phyloP scores from a whole-genome alignment of 1,140 invertebrate species.

The Rhyzopertha dominica region DNA sequence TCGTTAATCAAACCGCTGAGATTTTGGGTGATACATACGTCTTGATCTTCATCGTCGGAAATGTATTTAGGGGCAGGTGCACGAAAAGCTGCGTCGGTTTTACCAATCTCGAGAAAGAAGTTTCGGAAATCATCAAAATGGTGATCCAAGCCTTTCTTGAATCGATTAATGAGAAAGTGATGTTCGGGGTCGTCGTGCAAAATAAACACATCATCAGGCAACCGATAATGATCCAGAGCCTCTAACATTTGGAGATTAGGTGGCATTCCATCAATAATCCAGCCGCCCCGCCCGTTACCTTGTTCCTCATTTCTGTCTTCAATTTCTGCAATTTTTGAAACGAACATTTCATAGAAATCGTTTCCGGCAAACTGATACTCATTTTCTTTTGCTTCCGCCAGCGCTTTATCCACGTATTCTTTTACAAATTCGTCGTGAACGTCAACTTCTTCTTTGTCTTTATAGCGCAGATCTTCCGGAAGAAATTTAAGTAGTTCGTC shows the following conservation, averaged over 20 bases:
- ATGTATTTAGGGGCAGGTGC: constrained; percentile 26
- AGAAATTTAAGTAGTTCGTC: constrained; percentile 18
- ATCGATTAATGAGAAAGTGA: constrained; percentile 40
- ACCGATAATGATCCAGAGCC: constrained; percentile 43
- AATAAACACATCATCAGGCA: constrained; percentile 51
- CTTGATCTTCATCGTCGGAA: too few species aligned
- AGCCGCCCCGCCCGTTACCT: constrained; percentile 44
- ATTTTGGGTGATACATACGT: too few species aligned
- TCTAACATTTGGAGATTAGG: constrained; percentile 47
- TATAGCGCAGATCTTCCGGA: constrained; percentile 28
- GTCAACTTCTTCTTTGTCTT: constrained; percentile 11
- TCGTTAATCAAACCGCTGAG: too few species aligned
- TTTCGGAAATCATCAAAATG: constrained; percentile 26
- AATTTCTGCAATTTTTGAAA: constrained; percentile 40
- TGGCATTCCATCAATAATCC: constrained; percentile 55
- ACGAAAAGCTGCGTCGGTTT: constrained; percentile 24
- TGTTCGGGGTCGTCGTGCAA: constrained; percentile 48
- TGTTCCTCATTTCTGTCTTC: constrained; percentile 38
- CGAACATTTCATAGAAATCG: constrained; percentile 38
- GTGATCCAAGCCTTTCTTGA: constrained; percentile 15
- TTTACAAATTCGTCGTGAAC: constrained; percentile 33
- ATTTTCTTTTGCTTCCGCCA: constrained; percentile 39
- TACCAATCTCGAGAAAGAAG: constrained; percentile 30
- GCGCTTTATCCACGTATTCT: constrained; percentile 40
- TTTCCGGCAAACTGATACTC: constrained; percentile 38